Base-by-base conservation (phyloP, 1,140 invertebrate species). In the Drosophila guanche region DNA sequence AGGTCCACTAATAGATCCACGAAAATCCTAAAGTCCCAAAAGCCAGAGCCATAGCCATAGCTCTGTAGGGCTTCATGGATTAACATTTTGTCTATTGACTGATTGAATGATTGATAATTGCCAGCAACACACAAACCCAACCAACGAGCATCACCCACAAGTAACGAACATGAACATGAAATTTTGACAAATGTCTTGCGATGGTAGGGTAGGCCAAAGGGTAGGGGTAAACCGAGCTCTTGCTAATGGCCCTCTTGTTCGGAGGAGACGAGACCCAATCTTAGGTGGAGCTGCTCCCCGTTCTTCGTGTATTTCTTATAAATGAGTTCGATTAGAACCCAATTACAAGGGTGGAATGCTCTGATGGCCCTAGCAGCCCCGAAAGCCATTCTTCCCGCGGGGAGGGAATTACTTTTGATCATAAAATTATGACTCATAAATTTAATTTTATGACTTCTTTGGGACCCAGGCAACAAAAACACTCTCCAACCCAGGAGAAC, bases 361-460 rank as follows among this genome's bases (percentile, higher is more conserved):
- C 42, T 51, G 25, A 47, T 46, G 45, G 62, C 41, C 43, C 69
- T 54, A 12, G 10, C 12, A 37, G 33, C 33, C 33, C 29, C 33
- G 4, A 69, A 59, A 51, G 61, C 48, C 29, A 29, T 46, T 20
- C 16, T 40, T 47, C 37, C 37, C 47, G 33, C 10, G 10, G 33
- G 22, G 10, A 20, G 16, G 50, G 68, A 41, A 52, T 62, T 70
- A 14, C 29, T 61, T 88, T 79, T 86, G 78, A 88, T 86, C 69
- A 86, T 78, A 59, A 83, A 83, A 86, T 86, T 86, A 86, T 55
- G 79, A 68, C 69, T 76, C 83, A 86, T 86, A 88, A 88, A 88
- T 62, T 66, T 88, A 86, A 86, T 88, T 86, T 86, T 86, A 86
- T 86, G 83, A 88, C 83, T 86, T 86, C 69, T 80, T 85, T 78